Evolutionary conservation across 2,888 invertebrate genomes (phyloP).

Genomic region (Epinotia brunnichana): DNA sequence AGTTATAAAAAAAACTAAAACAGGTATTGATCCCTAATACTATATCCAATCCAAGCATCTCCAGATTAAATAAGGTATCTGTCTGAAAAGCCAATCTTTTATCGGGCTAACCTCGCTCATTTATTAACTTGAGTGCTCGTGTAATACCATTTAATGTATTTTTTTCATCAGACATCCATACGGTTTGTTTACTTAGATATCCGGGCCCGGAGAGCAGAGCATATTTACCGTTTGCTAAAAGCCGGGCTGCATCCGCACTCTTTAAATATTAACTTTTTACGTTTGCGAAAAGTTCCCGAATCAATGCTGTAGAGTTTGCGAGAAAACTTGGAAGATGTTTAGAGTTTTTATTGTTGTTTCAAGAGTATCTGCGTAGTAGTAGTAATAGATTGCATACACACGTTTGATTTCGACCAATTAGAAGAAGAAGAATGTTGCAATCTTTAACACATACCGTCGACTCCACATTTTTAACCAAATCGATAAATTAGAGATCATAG

Average conservation of each 20-base stretch:
- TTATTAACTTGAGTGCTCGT: conserved; percentile 37
- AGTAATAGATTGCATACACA: too few species aligned
- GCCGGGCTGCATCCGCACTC: conserved; percentile 42
- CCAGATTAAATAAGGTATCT: conserved; percentile 1
- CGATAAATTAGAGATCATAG: too few species aligned
- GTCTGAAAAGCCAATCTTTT: conserved; percentile 28
- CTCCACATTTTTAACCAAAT: too few species aligned
- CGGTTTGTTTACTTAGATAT: conserved; percentile 46
- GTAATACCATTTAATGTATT: conserved; percentile 33
- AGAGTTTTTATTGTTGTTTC: not conserved
- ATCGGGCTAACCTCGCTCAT: conserved; percentile 22
- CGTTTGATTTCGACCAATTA: too few species aligned
- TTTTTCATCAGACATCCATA: conserved; percentile 42
- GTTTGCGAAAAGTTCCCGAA: conserved; percentile 10
- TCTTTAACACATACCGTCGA: too few species aligned
- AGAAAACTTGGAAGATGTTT: not conserved
- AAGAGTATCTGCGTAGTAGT: not conserved
- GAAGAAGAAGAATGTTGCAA: too few species aligned
- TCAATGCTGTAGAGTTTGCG: not conserved
- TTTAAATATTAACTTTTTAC: conserved; percentile 37
- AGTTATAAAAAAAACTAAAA: too few species aligned
- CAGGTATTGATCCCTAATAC: not conserved
- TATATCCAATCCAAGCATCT: conserved; percentile 6
- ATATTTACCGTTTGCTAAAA: conserved; percentile 50
- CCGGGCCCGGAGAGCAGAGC: conserved; percentile 45